Evolutionary conservation across 2,888 invertebrate genomes (phyloP), one percentile per base, ranked within the genome.

Genomic region (Neoaliturus tenellus): DNA sequence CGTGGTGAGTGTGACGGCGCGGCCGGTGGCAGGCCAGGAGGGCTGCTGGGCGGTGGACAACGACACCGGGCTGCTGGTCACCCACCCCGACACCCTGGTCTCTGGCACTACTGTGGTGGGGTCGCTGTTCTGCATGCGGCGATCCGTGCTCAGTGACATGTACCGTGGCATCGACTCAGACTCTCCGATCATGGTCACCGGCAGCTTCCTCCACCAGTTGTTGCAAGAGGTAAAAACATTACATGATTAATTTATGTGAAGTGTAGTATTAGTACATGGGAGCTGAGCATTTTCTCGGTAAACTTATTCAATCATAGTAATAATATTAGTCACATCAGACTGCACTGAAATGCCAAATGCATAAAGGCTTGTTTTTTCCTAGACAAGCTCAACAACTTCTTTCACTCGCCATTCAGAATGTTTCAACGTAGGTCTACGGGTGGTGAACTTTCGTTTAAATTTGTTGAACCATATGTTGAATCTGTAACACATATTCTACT

Each of bases 91-190:
- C 90, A 92, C 93, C 73, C 91, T 99, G 12, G 91, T 99, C 55
- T 96, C 98, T 0, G 95, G 96, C 41, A 98, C 99, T 0, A 94
- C 96, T 31, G 94, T 99, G 6, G 96, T 97, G 0, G 94, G 96
- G 0, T 95, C 96, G 0, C 91, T 97, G 14, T 98, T 96, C 90
- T 99, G 98, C 89, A 93, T 93, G 86, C 92, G 98, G 67, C 96
- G 95, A 88, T 94, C 96, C 10, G 93, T 98, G 8, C 91, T 98
- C 23, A 93, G 93, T 86, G 96, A 97, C 88, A 92, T 94, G 69
- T 98, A 96, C 91, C 93, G 92, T 31, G 95, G 95, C 0, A 92
- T 95, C 23, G 95, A 95, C 87, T 90, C 92, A 0, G 92, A 93
- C 67, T 95, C 95, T 87, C 92, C 92, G 88, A 92, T 93, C 87